Evolutionary conservation across 2,797 vertebrate species (phyloP).

Genomic region (Stomatorhinus walkeri): DNA sequence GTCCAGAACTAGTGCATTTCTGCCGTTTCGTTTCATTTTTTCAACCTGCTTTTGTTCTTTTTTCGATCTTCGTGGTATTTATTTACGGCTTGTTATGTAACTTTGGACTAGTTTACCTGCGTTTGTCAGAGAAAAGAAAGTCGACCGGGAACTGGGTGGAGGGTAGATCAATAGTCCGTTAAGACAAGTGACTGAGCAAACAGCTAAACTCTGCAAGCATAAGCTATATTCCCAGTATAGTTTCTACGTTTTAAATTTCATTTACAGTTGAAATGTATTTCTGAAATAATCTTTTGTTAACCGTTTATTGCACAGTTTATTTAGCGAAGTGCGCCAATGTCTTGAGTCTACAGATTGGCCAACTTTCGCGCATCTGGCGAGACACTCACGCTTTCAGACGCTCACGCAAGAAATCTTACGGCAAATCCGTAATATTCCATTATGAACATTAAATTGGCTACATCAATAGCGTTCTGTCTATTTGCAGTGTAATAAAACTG

Average conservation of each 20-base stretch:
- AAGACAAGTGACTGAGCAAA: background rate
- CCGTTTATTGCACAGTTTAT: background rate
- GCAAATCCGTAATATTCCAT: background rate
- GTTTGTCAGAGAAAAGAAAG: background rate
- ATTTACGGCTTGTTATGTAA: background rate
- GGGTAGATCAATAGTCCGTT: background rate
- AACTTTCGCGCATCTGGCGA: background rate
- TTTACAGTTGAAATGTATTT: background rate
- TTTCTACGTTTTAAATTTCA: background rate
- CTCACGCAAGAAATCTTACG: background rate
- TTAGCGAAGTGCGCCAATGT: background rate
- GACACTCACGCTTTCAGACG: background rate
- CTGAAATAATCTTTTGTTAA: background rate
- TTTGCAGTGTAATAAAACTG: background rate
- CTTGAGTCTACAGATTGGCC: background rate
- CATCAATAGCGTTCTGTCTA: background rate
- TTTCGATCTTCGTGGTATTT: background rate
- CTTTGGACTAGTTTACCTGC: background rate
- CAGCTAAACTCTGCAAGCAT: background rate
- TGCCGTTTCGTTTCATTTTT: background rate
- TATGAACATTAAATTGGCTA: background rate
- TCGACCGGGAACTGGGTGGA: background rate
- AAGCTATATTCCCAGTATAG: background rate
- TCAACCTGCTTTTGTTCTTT: background rate
- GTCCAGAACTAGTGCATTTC: background rate